phyloP scores from a whole-genome alignment of 1,140 invertebrate species.

The Orius insidiosus region DNA sequence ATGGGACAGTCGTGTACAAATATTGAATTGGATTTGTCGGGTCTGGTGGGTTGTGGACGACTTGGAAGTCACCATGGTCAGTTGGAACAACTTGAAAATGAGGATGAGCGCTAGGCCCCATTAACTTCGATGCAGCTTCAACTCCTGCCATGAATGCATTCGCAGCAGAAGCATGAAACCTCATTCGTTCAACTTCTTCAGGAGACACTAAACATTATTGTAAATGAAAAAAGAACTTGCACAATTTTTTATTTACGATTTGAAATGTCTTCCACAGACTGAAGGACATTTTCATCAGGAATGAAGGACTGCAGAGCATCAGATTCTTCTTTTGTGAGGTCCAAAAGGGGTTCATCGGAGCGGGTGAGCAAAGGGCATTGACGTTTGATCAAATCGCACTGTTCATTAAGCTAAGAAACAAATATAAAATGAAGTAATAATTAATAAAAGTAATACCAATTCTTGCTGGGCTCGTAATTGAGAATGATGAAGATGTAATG shows the following conservation, averaged over 20 bases:
- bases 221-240: slow-evolving; percentile 14
- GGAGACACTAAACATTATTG: slow-evolving; percentile 8
- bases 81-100: slow-evolving; percentile 11
- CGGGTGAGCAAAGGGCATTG: slow-evolving; percentile 22
- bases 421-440: no score
- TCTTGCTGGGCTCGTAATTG: slow-evolving; percentile 1
- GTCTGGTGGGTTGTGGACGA: slow-evolving; percentile 3
- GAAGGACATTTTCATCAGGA: slow-evolving; percentile 29
- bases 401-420: not conserved
- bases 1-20: slow-evolving; percentile 29
- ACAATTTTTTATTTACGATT: slow-evolving; percentile 9
- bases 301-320: slow-evolving; percentile 34
- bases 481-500: slow-evolving; percentile 5
- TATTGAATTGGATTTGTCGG: slow-evolving; percentile 25
- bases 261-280: slow-evolving; percentile 24
- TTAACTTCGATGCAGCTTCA: slow-evolving; percentile 18
- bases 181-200: slow-evolving; percentile 12
- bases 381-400: slow-evolving; percentile 9
- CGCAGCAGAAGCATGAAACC: slow-evolving; percentile 7
- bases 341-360: slow-evolving; percentile 28
- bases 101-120: slow-evolving; percentile 11
- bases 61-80: slow-evolving; percentile 9
- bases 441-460: not conserved
- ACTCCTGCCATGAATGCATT: slow-evolving; percentile 14
- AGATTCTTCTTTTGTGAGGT: slow-evolving; percentile 6